Evolutionary conservation across 2,797 vertebrate species (phyloP).

Genomic region (Allochrocebus solatus): DNA sequence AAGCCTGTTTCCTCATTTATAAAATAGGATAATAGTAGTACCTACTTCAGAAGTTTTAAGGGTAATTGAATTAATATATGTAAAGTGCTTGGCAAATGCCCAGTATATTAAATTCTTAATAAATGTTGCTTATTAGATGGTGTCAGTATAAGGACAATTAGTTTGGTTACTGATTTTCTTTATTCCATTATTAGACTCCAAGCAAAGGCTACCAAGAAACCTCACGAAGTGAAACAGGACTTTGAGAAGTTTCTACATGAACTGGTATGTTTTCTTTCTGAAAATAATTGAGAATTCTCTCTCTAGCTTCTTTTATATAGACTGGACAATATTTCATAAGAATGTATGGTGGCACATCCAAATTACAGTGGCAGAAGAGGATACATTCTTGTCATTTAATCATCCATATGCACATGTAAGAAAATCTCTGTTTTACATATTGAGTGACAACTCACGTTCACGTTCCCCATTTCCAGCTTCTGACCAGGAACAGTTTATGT

Average conservation of each 20-base stretch:
- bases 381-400: not conserved
- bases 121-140: not conserved
- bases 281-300: not conserved
- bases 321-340: not conserved
- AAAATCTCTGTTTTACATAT: not conserved
- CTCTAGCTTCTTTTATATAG: not conserved
- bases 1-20: not conserved
- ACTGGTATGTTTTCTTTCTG: constrained; percentile 57
- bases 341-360: not conserved
- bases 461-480: not conserved
- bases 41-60: not conserved
- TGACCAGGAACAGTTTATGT: not conserved
- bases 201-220: constrained; percentile 65
- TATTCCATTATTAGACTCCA: constrained; percentile 65
- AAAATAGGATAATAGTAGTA: not conserved
- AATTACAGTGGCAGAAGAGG: not conserved
- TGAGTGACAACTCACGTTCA: not conserved
- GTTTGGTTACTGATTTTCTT: constrained; percentile 27
- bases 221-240: constrained; percentile 56
- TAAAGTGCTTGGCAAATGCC: not conserved
- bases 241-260: constrained; percentile 67
- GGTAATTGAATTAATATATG: not conserved
- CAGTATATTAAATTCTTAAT: not conserved
- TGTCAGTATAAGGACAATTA: not conserved
- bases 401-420: not conserved